Percentiles rank a stretch among this genome's conserved stretches.
These are phyloP conservation scores for Caenorhabditis sinica DNA, from an alignment of 2,888 invertebrate species.

Conservation along the genomic window DNA sequence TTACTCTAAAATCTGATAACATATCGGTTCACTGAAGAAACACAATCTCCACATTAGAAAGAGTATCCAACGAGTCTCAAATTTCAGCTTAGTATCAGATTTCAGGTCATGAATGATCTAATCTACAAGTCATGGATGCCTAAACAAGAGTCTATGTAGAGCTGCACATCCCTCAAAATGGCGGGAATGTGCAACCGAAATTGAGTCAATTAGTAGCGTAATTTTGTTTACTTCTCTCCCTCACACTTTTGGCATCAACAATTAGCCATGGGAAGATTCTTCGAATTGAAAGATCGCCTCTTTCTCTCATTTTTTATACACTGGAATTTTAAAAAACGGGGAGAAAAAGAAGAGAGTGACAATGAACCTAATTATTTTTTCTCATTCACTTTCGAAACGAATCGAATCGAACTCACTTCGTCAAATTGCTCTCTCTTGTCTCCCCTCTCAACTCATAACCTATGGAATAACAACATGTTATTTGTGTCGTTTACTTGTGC, in stretches of 20 bases:
- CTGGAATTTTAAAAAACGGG: not conserved
- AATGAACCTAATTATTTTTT: slow-evolving; percentile 44
- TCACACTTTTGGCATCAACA: slow-evolving; percentile 14
- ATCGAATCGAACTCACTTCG: not conserved
- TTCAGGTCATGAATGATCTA: not conserved
- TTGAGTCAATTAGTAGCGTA: slow-evolving; percentile 16
- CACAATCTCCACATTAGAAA: not conserved
- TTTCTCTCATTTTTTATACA: not conserved
- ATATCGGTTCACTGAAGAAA: not conserved
- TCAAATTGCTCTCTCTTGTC: slow-evolving; percentile 20
- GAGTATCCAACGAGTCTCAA: not conserved
- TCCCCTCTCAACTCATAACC: not conserved
- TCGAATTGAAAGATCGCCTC: not conserved
- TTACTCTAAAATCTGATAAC: not conserved
- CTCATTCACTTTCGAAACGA: not conserved
- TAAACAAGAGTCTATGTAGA: not conserved
- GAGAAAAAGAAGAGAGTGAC: not conserved
- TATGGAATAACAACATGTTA: not conserved
- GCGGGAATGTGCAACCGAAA: slow-evolving; percentile 1
- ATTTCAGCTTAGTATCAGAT: not conserved
- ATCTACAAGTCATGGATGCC: not conserved
- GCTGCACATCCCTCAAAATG: not conserved
- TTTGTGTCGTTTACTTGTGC: not conserved
- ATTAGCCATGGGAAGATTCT: slow-evolving; percentile 10
- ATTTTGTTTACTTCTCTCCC: slow-evolving; percentile 23